Evolutionary conservation across 2,797 vertebrate species (phyloP), one percentile per base, ranked within the genome.

Genomic region (Erithacus rubecula): DNA sequence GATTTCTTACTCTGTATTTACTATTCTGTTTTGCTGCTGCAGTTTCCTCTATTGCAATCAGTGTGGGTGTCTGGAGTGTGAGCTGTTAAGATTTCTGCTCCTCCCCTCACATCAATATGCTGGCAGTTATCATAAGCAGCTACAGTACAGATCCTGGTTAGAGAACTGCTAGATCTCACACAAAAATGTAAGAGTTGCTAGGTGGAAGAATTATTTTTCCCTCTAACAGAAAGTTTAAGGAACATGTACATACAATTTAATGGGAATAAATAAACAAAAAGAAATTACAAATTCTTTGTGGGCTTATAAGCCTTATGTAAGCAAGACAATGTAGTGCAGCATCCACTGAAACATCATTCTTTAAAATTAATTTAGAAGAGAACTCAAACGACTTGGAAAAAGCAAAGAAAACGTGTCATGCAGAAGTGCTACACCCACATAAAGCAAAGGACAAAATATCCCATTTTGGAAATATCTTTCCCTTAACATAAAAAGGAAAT

Each of bases 1-100:
- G 0, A 93, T 92, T 89, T 79, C 84, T 93, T 90, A 89, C 90
- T 92, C 91, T 93, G 5, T 95, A 94, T 94, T 96, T 96, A 95
- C 91, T 92, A 90, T 60, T 78, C 83, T 87, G 85, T 74, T 96
- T 91, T 94, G 93, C 77, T 95, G 87, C 89, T 92, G 63, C 67
- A 83, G 82, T 90, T 93, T 91, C 82, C 90, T 92, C 91, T 88
- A 6, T 44, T 91, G 94, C 88, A 95, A 94, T 94, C 91, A 87
- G 91, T 43, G 88, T 95, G 90, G 93, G 94, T 83, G 93, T 83
- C 43, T 95, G 75, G 47, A 93, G 90, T 63, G 59, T 64, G 91
- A 94, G 89, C 91, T 94, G 87, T 56, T 84, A 74, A 74, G 77
- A 93, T 93, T 84, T 83, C 89, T 91, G 85, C 91, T 95, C 93